Conservation (phyloP, 2,797 vertebrate species). For the Chromis chromis region DNA sequence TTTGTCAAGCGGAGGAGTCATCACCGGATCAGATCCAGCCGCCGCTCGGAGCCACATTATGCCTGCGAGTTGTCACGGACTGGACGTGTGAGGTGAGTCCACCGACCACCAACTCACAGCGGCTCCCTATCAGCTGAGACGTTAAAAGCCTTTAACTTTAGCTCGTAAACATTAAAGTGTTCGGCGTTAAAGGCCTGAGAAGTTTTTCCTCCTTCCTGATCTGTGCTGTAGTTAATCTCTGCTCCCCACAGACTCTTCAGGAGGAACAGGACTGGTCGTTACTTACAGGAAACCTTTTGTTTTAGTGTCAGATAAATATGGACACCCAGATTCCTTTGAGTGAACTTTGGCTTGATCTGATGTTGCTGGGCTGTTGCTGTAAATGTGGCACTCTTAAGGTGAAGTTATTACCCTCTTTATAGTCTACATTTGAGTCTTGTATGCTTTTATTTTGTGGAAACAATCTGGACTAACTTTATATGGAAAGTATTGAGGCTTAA, state of each 20-base stretch:
- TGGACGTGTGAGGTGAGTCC: slow-evolving; percentile 64
- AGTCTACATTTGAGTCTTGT: background rate
- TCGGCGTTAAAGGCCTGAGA: slow-evolving; percentile 32
- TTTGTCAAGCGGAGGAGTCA: slow-evolving; percentile 59
- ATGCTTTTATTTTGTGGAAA: background rate
- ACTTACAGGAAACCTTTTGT: background rate
- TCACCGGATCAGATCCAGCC: slow-evolving; percentile 54
- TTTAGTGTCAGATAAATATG: background rate
- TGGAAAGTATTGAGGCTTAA: background rate
- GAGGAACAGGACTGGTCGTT: background rate
- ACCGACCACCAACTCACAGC: background rate
- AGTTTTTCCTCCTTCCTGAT: slow-evolving; percentile 36
- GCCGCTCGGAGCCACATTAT: slow-evolving; percentile 17
- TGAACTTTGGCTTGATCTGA: slow-evolving; percentile 32
- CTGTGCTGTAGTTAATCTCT: slow-evolving; percentile 12
- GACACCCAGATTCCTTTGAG: background rate
- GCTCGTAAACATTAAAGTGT: slow-evolving; percentile 24
- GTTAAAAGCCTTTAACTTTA: slow-evolving; percentile 42
- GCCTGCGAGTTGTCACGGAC: slow-evolving; percentile 47
- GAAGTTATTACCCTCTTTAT: background rate
- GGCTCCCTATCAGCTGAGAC: slow-evolving; percentile 35
- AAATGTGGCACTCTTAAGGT: background rate
- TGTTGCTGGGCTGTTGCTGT: slow-evolving; percentile 2
- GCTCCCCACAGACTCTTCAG: slow-evolving; percentile 7
- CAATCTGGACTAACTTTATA: background rate